Evolutionary conservation across 2,888 invertebrate species (phyloP).

Genomic region (Galerucella calmariensis): DNA sequence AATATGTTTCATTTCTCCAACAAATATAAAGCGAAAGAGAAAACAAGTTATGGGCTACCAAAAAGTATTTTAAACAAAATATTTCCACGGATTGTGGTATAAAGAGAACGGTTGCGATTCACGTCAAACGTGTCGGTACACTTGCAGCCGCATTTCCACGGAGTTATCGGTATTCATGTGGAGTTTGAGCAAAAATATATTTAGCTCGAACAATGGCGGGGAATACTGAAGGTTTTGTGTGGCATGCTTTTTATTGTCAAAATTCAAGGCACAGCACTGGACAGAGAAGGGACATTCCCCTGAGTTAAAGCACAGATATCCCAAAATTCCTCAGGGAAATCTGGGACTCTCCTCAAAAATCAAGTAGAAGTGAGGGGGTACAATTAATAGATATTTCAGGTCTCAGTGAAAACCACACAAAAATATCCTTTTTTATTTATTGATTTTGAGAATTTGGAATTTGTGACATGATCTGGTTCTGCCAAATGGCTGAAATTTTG

Average conservation of each 20-base stretch:
- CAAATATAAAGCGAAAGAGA: slow-evolving; percentile 26
- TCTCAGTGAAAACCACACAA: too few species aligned
- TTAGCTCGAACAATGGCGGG: background rate
- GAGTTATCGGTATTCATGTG: background rate
- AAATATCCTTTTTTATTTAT: too few species aligned
- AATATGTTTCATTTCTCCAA: slow-evolving; percentile 34
- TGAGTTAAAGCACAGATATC: too few species aligned
- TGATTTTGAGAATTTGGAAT: too few species aligned
- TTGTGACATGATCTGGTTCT: too few species aligned
- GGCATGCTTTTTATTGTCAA: background rate
- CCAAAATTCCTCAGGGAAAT: too few species aligned
- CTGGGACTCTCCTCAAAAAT: too few species aligned
- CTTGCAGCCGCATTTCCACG: background rate
- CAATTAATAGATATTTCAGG: too few species aligned
- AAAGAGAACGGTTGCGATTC: slow-evolving; percentile 14
- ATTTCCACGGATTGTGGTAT: slow-evolving; percentile 25
- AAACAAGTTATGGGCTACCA: slow-evolving; percentile 35
- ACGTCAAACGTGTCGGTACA: slow-evolving; percentile 6
- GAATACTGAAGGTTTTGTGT: background rate
- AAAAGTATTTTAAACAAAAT: slow-evolving; percentile 24
- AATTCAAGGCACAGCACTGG: too few species aligned
- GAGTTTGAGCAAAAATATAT: background rate
- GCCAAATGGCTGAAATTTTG: too few species aligned
- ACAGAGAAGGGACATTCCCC: too few species aligned
- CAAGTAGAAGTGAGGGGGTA: too few species aligned